These are phyloP conservation scores for Polypterus bichir DNA, from an alignment of 2,113 vertebrate species.

Conservation along the genomic window DNA sequence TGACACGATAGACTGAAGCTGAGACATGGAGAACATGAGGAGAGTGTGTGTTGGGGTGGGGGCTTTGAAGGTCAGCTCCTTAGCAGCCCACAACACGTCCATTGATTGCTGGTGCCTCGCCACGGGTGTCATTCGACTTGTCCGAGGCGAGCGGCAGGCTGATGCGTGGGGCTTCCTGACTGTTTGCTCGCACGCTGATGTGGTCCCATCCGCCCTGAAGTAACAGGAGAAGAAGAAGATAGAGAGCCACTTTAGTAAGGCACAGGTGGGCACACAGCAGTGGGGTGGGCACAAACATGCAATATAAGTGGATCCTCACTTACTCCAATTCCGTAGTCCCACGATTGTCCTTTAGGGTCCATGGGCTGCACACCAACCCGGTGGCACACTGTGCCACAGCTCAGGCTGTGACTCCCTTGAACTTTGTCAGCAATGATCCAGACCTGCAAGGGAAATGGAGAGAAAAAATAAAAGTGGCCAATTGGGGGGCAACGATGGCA, in stretches of 20 bases:
- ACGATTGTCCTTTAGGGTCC: slow-evolving; percentile 71
- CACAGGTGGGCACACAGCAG: no score
- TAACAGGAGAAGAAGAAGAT: neutral
- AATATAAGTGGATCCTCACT: slow-evolving; percentile 20
- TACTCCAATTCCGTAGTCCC: slow-evolving; percentile 97
- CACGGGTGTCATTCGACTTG: no score
- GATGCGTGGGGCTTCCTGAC: slow-evolving; percentile 41
- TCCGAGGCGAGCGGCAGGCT: slow-evolving; percentile 16
- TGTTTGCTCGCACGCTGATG: slow-evolving; percentile 72
- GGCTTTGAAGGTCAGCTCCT: no score
- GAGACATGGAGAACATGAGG: no score
- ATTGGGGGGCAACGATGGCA: no score
- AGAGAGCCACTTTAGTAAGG: neutral
- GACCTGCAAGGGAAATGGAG: slow-evolving; percentile 47
- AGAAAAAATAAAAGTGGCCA: no score
- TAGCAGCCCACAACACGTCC: no score
- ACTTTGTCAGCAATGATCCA: slow-evolving; percentile 97
- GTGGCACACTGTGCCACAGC: slow-evolving; percentile 83
- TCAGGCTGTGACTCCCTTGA: slow-evolving; percentile 85
- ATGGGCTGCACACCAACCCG: slow-evolving; percentile 68
- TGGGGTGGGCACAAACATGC: no score
- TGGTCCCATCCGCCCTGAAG: slow-evolving; percentile 89
- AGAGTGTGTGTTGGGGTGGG: no score
- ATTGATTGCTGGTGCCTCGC: no score
- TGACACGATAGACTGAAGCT: no score